Evolutionary conservation across 92 coral and sea anemone genomes (phyloP), one percentile per base, ranked within the genome.

Genomic region (Palythoa heliodiscus): DNA sequence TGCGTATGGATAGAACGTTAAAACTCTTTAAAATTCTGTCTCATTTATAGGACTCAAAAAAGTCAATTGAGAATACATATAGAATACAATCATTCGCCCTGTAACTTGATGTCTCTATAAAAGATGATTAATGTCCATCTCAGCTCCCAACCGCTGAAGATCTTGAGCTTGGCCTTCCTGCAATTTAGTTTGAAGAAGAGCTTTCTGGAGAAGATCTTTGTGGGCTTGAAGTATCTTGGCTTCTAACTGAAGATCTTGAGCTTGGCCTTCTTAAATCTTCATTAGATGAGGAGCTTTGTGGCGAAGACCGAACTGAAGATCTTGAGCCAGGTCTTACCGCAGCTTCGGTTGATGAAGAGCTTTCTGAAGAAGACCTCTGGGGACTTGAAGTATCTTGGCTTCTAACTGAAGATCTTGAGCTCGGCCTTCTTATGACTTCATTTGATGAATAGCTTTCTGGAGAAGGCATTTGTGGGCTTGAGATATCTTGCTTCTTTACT

Each of bases 201-300:
- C 47, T 25, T 25, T 37, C 73, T 37, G 39, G 39, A 69, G 47
- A 25, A 22, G 19, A 37, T 4, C 6, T 3, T 37, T 25, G 24
- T 69, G 17, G 37, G 37, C n/a, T 69, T 25, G 47, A 37, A 15
- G 39, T 79, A 24, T 64, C 73, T 64, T 64, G 70, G 9, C 83
- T 77, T 23, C 71, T 43, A 11, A 43, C 17, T 79, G 84, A 79
- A 43, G 84, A 63, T 48, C 43, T 39, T 79, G 84, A 79, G 20
- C 53, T 25, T 57, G 70, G 83, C 53, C 71, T 58, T 54, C 64
- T 25, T 61, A n/a, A 52, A 38, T 16, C n/a, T 16, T 66, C 70
- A 37, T 67, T 48, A 3, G 54, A 22, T 9, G n/a, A 54, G 53
- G 53, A 5, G 11, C 76, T 48, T 10, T 72, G 54, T 16, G 76